Evolutionary conservation across 2,888 invertebrate genomes (phyloP), one percentile per base, ranked within the genome.

Genomic region (Ariolimax columbianus): DNA sequence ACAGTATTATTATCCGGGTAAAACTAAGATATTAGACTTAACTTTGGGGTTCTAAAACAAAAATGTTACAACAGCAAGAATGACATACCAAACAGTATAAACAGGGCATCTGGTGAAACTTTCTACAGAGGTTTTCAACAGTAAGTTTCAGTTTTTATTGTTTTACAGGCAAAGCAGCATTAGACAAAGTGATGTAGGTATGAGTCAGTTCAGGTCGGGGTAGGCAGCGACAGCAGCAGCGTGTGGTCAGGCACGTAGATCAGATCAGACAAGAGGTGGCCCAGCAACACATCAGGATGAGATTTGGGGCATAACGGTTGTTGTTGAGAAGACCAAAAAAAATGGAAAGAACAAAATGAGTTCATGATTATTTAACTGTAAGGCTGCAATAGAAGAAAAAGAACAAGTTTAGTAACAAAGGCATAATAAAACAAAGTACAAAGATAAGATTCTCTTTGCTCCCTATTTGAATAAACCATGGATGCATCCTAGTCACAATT

Each of bases 51-150:
- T n/a, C n/a, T n/a, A n/a, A n/a, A n/a, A n/a, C n/a, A n/a, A n/a
- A n/a, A n/a, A n/a, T 14, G 19, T 51, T 47, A 51, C 19, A 51
- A 75, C 43, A 75, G 75, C 30, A 75, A 75, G 75, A 75, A 90
- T 90, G 90, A 99, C 99, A 97, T 99, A 99, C 99, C 99, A 97
- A 99, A 99, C 97, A 99, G 98, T 97, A 99, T 99, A 98, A 99
- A 99, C 96, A 99, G 99, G 97, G 98, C 98, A 96, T 99, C 99
- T 97, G 99, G 98, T 97, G 99, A 98, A 97, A 99, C 98, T 97
- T 98, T 98, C 99, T 99, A 97, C 96, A 95, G 95, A 87, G 75
- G 73, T 33, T 33, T 59, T 51, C 72, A 72, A 82, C 77, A 77
- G 59, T 47, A 47, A 47, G 43, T 43, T 75, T 66, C 80, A 80